Percentiles rank a stretch among this genome's conserved stretches.
Evolutionary conservation across 1,140 invertebrate genomes (phyloP).

Genomic region (Plutomurus gul): DNA sequence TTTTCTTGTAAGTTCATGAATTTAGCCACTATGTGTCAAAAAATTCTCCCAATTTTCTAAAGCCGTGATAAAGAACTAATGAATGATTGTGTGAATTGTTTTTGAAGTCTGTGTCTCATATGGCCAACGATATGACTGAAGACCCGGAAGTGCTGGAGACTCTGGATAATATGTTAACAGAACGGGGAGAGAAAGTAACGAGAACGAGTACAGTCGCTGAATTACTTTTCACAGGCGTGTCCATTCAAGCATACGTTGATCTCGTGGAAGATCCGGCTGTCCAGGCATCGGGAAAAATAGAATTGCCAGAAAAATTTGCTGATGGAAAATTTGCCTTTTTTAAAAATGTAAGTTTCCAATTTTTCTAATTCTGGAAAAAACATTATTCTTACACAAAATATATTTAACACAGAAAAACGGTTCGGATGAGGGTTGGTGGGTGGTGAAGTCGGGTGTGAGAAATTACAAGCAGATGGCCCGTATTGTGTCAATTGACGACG

Average conservation of each 20-base stretch:
- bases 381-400: not conserved
- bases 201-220: not conserved
- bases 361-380: not conserved
- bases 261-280: slow-evolving; percentile 26
- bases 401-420: slow-evolving; percentile 56
- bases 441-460: not conserved
- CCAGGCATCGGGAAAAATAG: not conserved
- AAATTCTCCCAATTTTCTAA: not conserved
- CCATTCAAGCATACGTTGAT: not conserved
- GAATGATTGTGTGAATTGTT: not conserved
- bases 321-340: slow-evolving; percentile 40
- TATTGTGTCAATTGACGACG: not conserved
- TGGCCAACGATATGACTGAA: slow-evolving; percentile 20
- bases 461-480: not conserved
- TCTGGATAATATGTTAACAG: not conserved
- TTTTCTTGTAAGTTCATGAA: slow-evolving; percentile 33
- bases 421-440: not conserved
- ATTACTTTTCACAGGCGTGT: not conserved
- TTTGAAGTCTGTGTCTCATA: slow-evolving; percentile 32
- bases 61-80: not conserved
- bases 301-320: not conserved
- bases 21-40: not conserved
- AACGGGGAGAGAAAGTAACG: not conserved
- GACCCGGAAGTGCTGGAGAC: not conserved
- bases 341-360: slow-evolving; percentile 7